These are phyloP conservation scores for Rhegmatorhina hoffmannsi DNA, from an alignment of 2,113 vertebrate genomes.

Conservation along the genomic window DNA sequence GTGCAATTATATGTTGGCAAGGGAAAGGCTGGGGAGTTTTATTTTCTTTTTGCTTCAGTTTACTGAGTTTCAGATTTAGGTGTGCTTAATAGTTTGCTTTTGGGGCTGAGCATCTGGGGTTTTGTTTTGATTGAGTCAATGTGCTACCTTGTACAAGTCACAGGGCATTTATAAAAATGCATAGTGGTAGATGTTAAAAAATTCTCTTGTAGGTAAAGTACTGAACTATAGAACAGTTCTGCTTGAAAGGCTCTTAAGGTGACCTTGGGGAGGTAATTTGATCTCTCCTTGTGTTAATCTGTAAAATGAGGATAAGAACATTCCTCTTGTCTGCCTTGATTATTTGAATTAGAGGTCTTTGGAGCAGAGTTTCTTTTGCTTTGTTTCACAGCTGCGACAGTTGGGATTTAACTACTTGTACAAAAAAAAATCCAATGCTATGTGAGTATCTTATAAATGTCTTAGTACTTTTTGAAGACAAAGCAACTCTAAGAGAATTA, in stretches of 20 bases:
- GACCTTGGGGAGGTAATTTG: conserved; percentile 50
- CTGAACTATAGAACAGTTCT: background rate
- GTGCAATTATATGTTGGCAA: background rate
- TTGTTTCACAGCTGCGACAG: background rate
- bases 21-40: background rate
- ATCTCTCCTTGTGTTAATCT: conserved; percentile 46
- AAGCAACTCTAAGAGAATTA: background rate
- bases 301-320: conserved; percentile 40
- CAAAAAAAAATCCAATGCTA: background rate
- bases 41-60: background rate
- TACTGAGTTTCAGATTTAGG: background rate
- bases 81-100: background rate
- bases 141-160: background rate
- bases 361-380: conserved; percentile 5
- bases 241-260: background rate
- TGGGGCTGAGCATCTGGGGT: background rate
- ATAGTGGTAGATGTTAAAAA: background rate
- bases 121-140: background rate
- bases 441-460: background rate
- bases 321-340: conserved; percentile 50
- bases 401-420: background rate
- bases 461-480: background rate
- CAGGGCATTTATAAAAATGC: background rate
- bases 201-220: background rate
- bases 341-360: conserved; percentile 9